Percentiles rank a stretch among this genome's conserved stretches.
Evolutionary conservation across 2,797 vertebrate species (phyloP).

Genomic region (Liasis olivaceus): DNA sequence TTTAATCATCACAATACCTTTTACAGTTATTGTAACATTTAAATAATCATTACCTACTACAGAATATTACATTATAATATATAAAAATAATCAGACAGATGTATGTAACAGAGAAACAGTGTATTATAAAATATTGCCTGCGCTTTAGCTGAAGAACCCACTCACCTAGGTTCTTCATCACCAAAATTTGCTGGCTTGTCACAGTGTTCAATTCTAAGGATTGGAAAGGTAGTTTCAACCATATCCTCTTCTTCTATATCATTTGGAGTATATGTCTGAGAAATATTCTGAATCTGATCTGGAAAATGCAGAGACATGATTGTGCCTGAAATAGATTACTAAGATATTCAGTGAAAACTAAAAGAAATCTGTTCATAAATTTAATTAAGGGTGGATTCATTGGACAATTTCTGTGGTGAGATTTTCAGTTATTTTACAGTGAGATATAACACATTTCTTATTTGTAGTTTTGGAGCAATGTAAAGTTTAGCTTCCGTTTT

Average conservation of each 20-base stretch:
- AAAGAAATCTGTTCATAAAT: not conserved
- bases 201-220: slow-evolving; percentile 68
- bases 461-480: not conserved
- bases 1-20: not conserved
- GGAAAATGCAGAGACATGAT: slow-evolving; percentile 12
- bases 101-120: not conserved
- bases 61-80: not conserved
- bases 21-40: not conserved
- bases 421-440: not conserved
- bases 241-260: not conserved
- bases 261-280: not conserved
- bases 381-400: not conserved
- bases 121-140: not conserved
- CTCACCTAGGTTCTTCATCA: slow-evolving; percentile 52
- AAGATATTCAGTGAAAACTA: not conserved
- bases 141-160: not conserved
- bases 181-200: slow-evolving; percentile 16
- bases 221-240: slow-evolving; percentile 57
- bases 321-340: not conserved
- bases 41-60: not conserved
- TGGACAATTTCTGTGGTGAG: not conserved
- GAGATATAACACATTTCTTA: not conserved
- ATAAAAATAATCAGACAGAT: no score
- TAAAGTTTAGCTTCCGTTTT: not conserved
- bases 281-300: slow-evolving; percentile 51